phyloP scores from a whole-genome alignment of 1,140 invertebrate species.

The Holcopasites calliopsidis region DNA sequence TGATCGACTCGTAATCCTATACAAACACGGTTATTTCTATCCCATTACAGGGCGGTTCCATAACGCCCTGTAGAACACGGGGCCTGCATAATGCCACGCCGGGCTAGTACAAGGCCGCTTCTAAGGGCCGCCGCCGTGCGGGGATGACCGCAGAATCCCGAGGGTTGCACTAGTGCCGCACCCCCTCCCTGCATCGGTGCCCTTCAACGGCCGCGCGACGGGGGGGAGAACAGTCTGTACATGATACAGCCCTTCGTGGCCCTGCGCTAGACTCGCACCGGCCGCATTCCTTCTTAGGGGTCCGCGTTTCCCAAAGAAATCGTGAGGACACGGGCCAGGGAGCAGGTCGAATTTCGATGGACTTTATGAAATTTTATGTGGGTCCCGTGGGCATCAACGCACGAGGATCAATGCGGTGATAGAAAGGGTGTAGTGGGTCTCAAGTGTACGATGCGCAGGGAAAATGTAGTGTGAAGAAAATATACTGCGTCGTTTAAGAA shows the following conservation, averaged over 20 bases:
- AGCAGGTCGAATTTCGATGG: slow-evolving; percentile 5
- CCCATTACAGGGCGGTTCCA: slow-evolving; percentile 63
- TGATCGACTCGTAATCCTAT: slow-evolving; percentile 66
- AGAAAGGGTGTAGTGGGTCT: too few species aligned
- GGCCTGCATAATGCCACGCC: slow-evolving; percentile 57
- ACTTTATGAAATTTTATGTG: background rate
- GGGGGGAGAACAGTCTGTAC: slow-evolving; percentile 57
- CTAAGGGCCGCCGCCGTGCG: slow-evolving; percentile 65
- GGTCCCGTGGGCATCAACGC: background rate
- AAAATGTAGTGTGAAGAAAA: background rate
- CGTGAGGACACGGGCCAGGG: background rate
- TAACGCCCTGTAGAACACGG: slow-evolving; percentile 45
- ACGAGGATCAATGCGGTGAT: too few species aligned
- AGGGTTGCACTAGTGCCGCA: slow-evolving; percentile 58
- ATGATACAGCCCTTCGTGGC: slow-evolving; percentile 62
- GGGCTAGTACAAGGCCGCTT: slow-evolving; percentile 42
- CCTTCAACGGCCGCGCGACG: slow-evolving; percentile 57
- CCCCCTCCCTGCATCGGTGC: slow-evolving; percentile 44
- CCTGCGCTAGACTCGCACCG: background rate
- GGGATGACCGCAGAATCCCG: slow-evolving; percentile 66
- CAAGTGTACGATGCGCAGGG: too few species aligned
- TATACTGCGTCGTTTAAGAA: background rate
- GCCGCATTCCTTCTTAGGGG: slow-evolving; percentile 21
- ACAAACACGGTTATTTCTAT: slow-evolving; percentile 70
- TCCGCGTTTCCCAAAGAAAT: slow-evolving; percentile 10